These are phyloP conservation scores for Heterotis niloticus DNA, from an alignment of 2,113 vertebrate genomes.

Conservation along the genomic window DNA sequence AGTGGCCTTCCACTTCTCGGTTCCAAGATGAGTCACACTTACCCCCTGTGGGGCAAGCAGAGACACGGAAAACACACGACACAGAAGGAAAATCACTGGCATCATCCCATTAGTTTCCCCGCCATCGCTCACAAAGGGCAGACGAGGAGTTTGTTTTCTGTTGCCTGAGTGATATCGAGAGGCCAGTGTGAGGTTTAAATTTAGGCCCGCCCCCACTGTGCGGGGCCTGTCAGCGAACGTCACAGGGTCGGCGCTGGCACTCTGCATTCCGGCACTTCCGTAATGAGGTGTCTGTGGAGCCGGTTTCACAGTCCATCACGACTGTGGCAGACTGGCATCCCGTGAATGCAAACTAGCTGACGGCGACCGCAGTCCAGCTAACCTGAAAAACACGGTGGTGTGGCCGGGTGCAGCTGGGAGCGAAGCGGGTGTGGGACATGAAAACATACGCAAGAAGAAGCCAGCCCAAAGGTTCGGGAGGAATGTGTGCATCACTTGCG, in stretches of 20 bases:
- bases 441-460: neutral
- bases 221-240: conserved; percentile 65
- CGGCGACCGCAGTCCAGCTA: conserved; percentile 29
- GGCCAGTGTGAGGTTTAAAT: conserved; percentile 54
- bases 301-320: conserved; percentile 54
- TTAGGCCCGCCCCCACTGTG: conserved; percentile 54
- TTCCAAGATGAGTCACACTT: neutral
- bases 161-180: conserved; percentile 32
- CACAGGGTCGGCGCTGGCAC: neutral
- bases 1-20: neutral
- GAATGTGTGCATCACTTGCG: too few relatives aligned
- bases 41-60: neutral
- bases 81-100: neutral
- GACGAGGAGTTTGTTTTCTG: neutral
- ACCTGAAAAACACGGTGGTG: conserved; percentile 7
- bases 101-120: neutral
- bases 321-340: conserved; percentile 59
- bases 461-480: neutral
- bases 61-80: neutral
- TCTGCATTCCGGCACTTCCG: conserved; percentile 38
- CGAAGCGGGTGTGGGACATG: neutral
- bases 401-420: neutral
- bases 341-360: conserved; percentile 31
- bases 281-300: conserved; percentile 66
- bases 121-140: neutral